Evolutionary conservation across 2,113 vertebrate species (phyloP).

Genomic region (Scalopus aquaticus): DNA sequence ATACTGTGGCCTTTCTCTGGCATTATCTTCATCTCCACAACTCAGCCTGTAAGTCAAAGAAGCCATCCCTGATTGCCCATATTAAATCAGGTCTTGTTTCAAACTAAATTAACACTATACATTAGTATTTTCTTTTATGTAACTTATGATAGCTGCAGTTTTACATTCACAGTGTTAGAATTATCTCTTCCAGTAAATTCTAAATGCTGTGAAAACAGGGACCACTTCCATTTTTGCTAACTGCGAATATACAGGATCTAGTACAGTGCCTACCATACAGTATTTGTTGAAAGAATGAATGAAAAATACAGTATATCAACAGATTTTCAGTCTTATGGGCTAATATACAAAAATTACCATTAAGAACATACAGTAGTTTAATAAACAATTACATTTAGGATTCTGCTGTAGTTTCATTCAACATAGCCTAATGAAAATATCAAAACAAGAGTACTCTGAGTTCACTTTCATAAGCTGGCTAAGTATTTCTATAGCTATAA

Average conservation of each 20-base stretch:
- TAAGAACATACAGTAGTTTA: not conserved
- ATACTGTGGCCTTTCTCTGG: not conserved
- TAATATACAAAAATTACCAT: not conserved
- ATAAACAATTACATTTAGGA: conserved; percentile 13
- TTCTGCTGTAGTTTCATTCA: conserved; percentile 19
- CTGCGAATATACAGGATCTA: not conserved
- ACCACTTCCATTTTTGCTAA: not conserved
- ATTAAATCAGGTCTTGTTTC: not conserved
- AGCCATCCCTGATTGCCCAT: not conserved
- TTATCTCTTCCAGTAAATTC: not conserved
- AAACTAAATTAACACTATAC: not conserved
- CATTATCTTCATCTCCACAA: not conserved
- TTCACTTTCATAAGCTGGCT: conserved; percentile 10
- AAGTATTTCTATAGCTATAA: conserved; percentile 15
- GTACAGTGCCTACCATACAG: not conserved
- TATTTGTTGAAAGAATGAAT: not conserved
- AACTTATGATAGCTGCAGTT: not conserved
- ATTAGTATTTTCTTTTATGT: not conserved
- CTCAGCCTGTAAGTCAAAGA: not conserved
- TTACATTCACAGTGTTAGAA: not conserved
- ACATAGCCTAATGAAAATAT: conserved; percentile 1
- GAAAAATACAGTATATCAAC: not conserved
- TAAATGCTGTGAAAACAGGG: conserved; percentile 10
- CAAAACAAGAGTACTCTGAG: not conserved
- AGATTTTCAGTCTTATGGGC: not conserved